phyloP scores from a whole-genome alignment of 2,888 invertebrate species.

The Lumbricus terrestris region DNA sequence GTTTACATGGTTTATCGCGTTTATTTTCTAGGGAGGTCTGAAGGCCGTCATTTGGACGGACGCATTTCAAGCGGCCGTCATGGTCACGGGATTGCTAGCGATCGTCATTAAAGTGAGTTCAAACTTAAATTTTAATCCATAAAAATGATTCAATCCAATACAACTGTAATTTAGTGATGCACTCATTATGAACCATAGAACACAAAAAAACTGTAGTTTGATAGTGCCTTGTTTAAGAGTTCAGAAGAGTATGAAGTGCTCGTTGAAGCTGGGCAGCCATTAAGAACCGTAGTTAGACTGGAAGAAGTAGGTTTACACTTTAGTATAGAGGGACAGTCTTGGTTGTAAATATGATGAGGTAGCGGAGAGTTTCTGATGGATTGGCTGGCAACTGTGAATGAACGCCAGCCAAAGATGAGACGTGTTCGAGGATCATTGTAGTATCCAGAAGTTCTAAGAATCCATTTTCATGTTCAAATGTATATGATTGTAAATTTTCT shows the following conservation, averaged over 20 bases:
- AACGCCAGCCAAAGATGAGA: background rate
- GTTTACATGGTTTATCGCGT: too few relatives aligned
- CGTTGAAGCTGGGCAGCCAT: background rate
- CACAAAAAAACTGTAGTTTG: background rate
- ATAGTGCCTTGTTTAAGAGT: background rate
- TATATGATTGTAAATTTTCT: too few relatives aligned
- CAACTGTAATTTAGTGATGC: background rate
- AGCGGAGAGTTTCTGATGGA: background rate
- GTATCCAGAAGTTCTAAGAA: background rate
- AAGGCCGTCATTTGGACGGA: constrained; percentile 60
- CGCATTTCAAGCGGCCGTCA: constrained; percentile 55
- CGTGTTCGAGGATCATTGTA: background rate
- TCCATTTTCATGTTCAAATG: too few relatives aligned
- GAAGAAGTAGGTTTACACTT: background rate
- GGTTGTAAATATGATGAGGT: background rate
- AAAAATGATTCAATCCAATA: background rate
- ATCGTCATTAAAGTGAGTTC: constrained; percentile 49
- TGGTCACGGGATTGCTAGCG: constrained; percentile 53
- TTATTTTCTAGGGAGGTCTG: constrained; percentile 54
- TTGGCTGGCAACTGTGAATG: background rate
- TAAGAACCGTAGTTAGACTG: background rate
- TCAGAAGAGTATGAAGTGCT: too few relatives aligned
- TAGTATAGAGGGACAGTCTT: too few relatives aligned
- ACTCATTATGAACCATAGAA: background rate
- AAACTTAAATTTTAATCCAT: background rate